Percentiles rank a stretch among this genome's conserved stretches.
Conservation (phyloP, 2,797 vertebrate species). For the Lutjanus campechanus region DNA sequence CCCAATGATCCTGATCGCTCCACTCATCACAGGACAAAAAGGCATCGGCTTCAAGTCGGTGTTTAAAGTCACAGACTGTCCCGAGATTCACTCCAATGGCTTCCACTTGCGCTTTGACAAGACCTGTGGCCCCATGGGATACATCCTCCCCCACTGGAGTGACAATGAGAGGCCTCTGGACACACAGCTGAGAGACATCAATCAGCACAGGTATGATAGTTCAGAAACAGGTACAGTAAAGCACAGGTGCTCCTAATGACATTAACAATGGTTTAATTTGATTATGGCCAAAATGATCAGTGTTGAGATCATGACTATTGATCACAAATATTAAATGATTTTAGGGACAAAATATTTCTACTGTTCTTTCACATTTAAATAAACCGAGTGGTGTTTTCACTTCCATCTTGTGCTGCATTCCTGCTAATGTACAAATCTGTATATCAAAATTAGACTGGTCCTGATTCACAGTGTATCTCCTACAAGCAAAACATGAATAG, state of each 20-base stretch:
- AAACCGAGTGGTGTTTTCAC: too few relatives aligned
- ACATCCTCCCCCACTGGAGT: constrained; percentile 89
- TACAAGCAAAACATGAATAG: too few relatives aligned
- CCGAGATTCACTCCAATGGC: constrained; percentile 89
- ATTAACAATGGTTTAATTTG: too few relatives aligned
- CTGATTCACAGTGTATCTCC: too few relatives aligned
- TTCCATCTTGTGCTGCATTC: too few relatives aligned
- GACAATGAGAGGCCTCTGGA: constrained; percentile 76
- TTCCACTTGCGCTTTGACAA: constrained; percentile 88
- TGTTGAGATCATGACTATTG: too few relatives aligned
- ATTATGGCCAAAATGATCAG: too few relatives aligned
- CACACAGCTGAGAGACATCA: constrained; percentile 52
- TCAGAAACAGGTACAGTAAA: background rate
- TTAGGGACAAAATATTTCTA: too few relatives aligned
- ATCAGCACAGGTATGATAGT: constrained; percentile 73
- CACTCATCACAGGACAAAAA: constrained; percentile 83
- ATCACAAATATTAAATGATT: too few relatives aligned
- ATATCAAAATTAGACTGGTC: too few relatives aligned
- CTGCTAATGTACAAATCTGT: too few relatives aligned
- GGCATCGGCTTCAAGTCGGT: constrained; percentile 90
- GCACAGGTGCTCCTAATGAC: background rate
- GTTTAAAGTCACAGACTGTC: constrained; percentile 88
- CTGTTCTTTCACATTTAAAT: too few relatives aligned
- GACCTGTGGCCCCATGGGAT: constrained; percentile 86
- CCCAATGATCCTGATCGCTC: background rate